Evolutionary conservation across 1,140 invertebrate genomes (phyloP).

Genomic region (Stegodyphus dumicola): DNA sequence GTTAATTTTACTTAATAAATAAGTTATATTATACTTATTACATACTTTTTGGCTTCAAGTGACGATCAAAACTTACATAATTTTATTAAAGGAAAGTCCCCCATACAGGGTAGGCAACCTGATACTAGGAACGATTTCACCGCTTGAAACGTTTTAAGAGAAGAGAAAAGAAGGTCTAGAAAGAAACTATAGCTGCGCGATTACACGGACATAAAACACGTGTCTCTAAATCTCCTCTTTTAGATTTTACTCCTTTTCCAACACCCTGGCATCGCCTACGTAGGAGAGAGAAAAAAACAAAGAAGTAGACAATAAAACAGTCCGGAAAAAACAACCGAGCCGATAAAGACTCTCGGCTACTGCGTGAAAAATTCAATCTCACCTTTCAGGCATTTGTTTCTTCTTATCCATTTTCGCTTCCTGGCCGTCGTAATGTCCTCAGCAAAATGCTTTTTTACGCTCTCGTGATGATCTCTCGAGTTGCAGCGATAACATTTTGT

Average conservation of each 20-base stretch:
- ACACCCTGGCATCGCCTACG: background rate
- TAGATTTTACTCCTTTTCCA: constrained; percentile 1
- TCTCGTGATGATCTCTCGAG: background rate
- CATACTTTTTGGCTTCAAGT: too few species aligned
- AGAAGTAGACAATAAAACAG: background rate
- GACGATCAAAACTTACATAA: too few species aligned
- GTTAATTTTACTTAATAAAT: too few species aligned
- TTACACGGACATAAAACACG: constrained; percentile 56
- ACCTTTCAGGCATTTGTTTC: constrained; percentile 42
- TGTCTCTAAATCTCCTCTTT: constrained; percentile 37
- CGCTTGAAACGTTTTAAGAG: background rate
- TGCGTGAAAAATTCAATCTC: constrained; percentile 54
- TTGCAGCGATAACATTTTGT: background rate
- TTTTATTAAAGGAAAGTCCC: background rate
- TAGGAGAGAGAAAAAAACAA: background rate
- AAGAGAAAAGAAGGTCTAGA: background rate
- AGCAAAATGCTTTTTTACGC: background rate
- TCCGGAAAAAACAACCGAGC: background rate
- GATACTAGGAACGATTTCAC: constrained; percentile 1
- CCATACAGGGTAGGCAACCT: background rate
- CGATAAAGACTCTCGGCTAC: constrained; percentile 25
- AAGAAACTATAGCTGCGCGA: background rate
- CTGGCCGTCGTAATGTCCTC: too few species aligned
- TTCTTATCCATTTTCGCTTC: background rate
- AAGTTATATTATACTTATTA: too few species aligned